phyloP scores from a whole-genome alignment of 2,888 invertebrate species.

The Octonoba sinensis region DNA sequence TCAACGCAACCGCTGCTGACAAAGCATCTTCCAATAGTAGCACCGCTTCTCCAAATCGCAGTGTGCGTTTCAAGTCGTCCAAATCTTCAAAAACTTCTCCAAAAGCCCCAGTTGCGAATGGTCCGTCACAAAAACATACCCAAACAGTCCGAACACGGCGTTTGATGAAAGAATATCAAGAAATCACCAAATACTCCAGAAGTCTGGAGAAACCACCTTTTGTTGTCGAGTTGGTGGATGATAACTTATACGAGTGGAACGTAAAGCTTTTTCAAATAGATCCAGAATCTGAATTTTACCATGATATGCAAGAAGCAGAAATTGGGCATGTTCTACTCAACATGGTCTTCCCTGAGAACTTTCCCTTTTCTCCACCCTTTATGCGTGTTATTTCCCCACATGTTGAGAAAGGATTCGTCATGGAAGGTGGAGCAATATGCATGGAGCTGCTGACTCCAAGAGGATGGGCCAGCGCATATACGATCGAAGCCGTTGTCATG shows the following conservation, averaged over 20 bases:
- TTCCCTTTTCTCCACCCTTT: constrained; percentile 90
- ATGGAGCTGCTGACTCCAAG: constrained; percentile 87
- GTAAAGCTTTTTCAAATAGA: constrained; percentile 83
- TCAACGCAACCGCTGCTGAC: constrained; percentile 29
- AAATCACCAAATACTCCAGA: constrained; percentile 66
- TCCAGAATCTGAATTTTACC: constrained; percentile 81
- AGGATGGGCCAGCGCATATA: constrained; percentile 90
- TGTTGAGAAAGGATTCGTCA: constrained; percentile 86
- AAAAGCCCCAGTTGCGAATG: constrained; percentile 95
- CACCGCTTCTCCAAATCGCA: constrained; percentile 43
- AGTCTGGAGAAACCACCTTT: constrained; percentile 72
- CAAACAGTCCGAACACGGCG: constrained; percentile 79
- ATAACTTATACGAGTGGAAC: constrained; percentile 90
- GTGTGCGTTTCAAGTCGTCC: constrained; percentile 61
- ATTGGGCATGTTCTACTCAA: constrained; percentile 80
- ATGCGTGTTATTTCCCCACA: constrained; percentile 79
- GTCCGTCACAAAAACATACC: constrained; percentile 74
- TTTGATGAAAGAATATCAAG: constrained; percentile 84
- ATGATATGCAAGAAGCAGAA: constrained; percentile 83
- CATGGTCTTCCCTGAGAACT: constrained; percentile 83
- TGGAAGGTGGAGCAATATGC: constrained; percentile 83
- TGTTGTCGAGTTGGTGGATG: constrained; percentile 86
- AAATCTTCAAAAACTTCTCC: constrained; percentile 86
- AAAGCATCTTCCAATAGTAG: constrained; percentile 44
- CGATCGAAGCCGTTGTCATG: constrained; percentile 87